phyloP scores from a whole-genome alignment of 1,140 invertebrate species.

The Arctopsyche grandis region DNA sequence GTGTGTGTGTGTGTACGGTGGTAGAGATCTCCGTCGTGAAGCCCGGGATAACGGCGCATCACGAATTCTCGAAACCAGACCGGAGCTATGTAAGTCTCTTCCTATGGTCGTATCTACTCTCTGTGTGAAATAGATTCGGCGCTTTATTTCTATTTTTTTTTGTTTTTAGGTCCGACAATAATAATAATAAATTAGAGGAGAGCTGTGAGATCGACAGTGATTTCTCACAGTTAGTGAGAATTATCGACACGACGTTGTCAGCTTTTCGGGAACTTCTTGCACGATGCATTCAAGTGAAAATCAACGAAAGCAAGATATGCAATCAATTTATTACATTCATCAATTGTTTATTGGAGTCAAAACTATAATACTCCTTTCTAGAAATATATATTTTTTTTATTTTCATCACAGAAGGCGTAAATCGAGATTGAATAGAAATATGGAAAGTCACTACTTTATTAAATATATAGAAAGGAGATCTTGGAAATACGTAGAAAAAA shows the following conservation, averaged over 20 bases:
- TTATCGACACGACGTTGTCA: slow-evolving; percentile 18
- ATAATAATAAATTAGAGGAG: slow-evolving; percentile 21
- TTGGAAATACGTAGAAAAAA: no score
- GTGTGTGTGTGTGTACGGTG: background rate
- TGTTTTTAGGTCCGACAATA: background rate
- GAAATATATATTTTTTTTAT: no score
- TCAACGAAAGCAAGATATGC: no score
- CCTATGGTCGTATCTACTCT: background rate
- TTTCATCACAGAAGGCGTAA: no score
- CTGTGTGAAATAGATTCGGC: background rate
- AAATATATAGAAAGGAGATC: no score
- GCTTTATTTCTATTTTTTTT: background rate
- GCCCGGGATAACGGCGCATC: background rate
- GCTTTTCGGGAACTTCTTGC: background rate
- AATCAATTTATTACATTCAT: no score
- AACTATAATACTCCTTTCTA: no score
- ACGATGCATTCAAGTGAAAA: no score
- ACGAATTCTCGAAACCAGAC: slow-evolving; percentile 18
- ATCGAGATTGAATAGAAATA: no score
- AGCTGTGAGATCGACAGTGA: slow-evolving; percentile 8
- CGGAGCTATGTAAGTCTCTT: background rate
- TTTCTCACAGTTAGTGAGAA: slow-evolving; percentile 7
- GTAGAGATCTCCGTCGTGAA: background rate
- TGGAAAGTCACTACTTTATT: no score
- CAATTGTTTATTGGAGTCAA: no score